Conservation (phyloP, 2,797 vertebrate genomes). For the Aplochiton taeniatus region DNA sequence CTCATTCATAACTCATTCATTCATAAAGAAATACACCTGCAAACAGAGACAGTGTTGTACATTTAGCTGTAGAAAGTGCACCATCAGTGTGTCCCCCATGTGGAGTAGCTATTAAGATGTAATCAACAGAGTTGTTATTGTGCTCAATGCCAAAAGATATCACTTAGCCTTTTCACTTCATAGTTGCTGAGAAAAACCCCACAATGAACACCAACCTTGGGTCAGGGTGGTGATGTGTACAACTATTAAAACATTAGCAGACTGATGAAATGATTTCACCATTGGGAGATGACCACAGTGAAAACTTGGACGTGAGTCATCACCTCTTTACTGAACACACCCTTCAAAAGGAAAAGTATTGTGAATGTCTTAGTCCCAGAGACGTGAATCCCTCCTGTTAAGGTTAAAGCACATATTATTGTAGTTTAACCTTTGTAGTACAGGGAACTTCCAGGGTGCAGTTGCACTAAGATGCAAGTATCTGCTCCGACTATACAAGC, state of each 20-base stretch:
- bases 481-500: conserved; percentile 9
- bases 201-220: conserved; percentile 25
- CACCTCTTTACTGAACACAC: not conserved
- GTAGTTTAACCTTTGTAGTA: conserved; percentile 5
- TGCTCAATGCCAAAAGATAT: conserved; percentile 39
- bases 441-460: not conserved
- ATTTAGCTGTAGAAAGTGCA: no score
- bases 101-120: conserved; percentile 19
- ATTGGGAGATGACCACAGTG: conserved; percentile 1
- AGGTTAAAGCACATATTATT: conserved; percentile 19
- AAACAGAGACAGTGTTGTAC: no score
- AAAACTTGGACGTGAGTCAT: not conserved
- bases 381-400: conserved; percentile 21
- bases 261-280: conserved; percentile 13
- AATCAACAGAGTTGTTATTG: conserved; percentile 33
- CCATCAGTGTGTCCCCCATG: not conserved
- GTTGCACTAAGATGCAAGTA: conserved; percentile 13
- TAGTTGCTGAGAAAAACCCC: conserved; percentile 10
- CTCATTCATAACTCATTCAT: no score
- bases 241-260: conserved; percentile 13
- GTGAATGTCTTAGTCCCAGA: conserved; percentile 19
- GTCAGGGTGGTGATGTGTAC: not conserved
- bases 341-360: not conserved
- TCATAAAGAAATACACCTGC: no score
- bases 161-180: conserved; percentile 23